Evolutionary conservation across 1,140 invertebrate genomes (phyloP).

Genomic region (Paracyclopina nana): DNA sequence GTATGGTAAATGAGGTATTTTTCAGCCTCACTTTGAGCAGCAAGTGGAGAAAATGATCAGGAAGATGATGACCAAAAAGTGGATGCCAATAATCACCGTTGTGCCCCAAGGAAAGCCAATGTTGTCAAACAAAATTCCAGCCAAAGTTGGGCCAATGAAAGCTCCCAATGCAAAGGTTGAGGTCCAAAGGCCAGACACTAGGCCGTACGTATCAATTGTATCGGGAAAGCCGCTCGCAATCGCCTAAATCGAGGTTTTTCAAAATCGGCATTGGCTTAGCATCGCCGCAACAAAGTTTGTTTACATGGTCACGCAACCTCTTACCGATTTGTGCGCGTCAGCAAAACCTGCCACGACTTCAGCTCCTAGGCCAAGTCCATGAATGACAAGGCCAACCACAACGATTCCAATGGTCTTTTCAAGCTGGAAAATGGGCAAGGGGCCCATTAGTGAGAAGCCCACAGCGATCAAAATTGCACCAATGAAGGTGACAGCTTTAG

Average conservation of each 20-base stretch:
- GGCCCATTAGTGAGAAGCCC: conserved; percentile 43
- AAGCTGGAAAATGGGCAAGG: conserved; percentile 43
- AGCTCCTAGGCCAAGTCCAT: conserved; percentile 56
- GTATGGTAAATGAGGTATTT: too few species aligned
- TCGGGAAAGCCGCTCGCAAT: conserved; percentile 47
- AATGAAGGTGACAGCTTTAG: background rate
- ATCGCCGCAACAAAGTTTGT: too few species aligned
- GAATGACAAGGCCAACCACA: conserved; percentile 44
- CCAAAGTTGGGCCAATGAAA: conserved; percentile 55
- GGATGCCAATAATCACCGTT: conserved; percentile 35
- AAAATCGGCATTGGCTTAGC: too few species aligned
- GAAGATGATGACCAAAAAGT: background rate
- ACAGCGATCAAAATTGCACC: background rate
- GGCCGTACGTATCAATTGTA: conserved; percentile 55
- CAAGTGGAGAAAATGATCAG: background rate
- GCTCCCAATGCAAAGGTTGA: conserved; percentile 64
- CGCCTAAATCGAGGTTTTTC: too few species aligned
- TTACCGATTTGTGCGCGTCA: conserved; percentile 50
- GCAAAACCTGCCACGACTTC: conserved; percentile 58
- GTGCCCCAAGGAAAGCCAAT: conserved; percentile 47
- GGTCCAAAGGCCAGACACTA: conserved; percentile 64
- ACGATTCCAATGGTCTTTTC: background rate
- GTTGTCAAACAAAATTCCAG: conserved; percentile 48
- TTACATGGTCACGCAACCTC: too few species aligned
- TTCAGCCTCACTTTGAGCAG: too few species aligned